Conservation (phyloP, 2,888 invertebrate genomes). For the Cheiracanthium punctorium region DNA sequence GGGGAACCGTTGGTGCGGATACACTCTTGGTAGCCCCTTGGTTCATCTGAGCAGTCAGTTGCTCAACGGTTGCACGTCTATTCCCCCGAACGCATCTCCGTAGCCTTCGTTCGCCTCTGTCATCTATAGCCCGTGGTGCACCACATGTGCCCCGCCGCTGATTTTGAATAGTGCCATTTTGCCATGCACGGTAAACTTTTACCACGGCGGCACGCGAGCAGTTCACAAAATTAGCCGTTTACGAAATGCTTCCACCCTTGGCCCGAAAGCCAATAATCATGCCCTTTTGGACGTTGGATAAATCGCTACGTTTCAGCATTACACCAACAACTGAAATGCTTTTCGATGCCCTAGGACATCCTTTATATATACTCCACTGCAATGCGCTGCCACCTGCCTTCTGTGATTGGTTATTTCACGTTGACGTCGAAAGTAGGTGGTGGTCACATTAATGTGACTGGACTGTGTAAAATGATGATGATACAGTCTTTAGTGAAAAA, state of each 20-base stretch:
- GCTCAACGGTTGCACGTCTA: not conserved
- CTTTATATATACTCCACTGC: conserved; percentile 14
- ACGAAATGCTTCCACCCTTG: not conserved
- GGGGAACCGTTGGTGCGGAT: too few relatives aligned
- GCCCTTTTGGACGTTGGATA: not conserved
- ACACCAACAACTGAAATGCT: not conserved
- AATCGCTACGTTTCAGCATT: not conserved
- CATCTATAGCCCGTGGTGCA: not conserved
- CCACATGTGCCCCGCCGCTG: not conserved
- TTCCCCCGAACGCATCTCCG: not conserved
- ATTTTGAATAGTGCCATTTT: not conserved
- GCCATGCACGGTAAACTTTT: not conserved
- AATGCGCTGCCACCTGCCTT: conserved; percentile 15
- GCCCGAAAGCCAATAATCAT: not conserved
- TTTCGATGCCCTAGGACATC: not conserved
- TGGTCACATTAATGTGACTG: too few relatives aligned
- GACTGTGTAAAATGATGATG: too few relatives aligned
- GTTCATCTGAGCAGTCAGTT: too few relatives aligned
- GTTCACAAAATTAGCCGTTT: not conserved
- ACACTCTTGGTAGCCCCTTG: too few relatives aligned
- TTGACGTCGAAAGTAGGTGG: not conserved
- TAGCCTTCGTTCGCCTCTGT: not conserved
- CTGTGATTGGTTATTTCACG: conserved; percentile 15
- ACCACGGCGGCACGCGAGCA: not conserved
- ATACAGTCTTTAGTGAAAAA: too few relatives aligned